Conservation (phyloP, 2,113 vertebrate species). For the Cochlearius cochlearius region DNA sequence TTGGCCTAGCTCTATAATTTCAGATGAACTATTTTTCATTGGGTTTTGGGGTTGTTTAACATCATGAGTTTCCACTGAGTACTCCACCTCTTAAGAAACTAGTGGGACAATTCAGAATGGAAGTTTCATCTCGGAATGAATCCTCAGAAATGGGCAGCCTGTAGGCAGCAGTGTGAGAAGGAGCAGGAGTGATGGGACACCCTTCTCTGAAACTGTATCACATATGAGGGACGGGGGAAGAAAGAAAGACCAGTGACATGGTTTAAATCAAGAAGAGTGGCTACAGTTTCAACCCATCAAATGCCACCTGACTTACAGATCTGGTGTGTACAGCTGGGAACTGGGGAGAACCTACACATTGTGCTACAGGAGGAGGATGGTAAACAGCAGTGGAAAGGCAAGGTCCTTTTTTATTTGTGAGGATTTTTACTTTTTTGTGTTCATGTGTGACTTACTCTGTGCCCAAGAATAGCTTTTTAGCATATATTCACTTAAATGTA, state of each 20-base stretch:
- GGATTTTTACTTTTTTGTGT: background rate
- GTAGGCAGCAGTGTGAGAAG: background rate
- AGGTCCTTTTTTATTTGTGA: background rate
- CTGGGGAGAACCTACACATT: background rate
- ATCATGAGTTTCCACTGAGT: background rate
- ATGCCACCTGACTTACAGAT: background rate
- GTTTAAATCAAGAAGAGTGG: background rate
- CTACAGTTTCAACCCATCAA: background rate
- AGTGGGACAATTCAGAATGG: background rate
- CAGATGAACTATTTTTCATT: background rate
- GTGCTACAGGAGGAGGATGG: background rate
- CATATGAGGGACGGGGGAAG: background rate
- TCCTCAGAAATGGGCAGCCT: background rate
- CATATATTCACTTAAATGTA: background rate
- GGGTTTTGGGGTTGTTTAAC: background rate
- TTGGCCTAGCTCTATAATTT: background rate
- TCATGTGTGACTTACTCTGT: background rate
- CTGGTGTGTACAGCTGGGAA: background rate
- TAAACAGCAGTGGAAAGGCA: background rate
- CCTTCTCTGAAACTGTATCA: background rate
- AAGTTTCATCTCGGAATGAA: background rate
- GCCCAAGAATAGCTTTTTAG: background rate
- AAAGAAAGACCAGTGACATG: background rate
- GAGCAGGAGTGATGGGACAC: background rate
- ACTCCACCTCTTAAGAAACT: background rate